Conservation (phyloP, 2,888 invertebrate genomes). For the Dyspetes luteomarginatus region DNA sequence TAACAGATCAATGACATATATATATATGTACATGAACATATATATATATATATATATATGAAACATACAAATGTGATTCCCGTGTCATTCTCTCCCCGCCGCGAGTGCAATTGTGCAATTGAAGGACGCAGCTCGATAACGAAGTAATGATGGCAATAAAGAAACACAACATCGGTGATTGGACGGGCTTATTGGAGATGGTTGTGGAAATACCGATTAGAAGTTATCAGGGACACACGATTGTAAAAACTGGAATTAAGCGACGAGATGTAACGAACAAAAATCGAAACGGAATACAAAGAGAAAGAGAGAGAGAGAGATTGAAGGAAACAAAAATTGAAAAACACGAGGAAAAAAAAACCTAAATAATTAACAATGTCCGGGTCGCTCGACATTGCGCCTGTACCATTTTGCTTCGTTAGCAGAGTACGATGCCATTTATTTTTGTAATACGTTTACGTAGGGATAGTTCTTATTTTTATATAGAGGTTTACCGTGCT, state of each 20-base stretch:
- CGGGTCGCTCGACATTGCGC: slow-evolving; percentile 81
- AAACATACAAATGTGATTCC: neutral
- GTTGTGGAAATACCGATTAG: slow-evolving; percentile 34
- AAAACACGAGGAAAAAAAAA: slow-evolving; percentile 53
- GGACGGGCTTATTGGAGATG: slow-evolving; percentile 41
- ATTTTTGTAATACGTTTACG: slow-evolving; percentile 83
- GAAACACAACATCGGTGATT: slow-evolving; percentile 49
- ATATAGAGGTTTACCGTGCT: slow-evolving; percentile 81
- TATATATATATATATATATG: neutral
- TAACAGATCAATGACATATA: neutral
- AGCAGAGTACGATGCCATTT: slow-evolving; percentile 83
- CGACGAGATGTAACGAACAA: neutral
- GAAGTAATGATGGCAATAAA: slow-evolving; percentile 56
- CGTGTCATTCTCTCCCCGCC: neutral
- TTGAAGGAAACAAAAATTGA: slow-evolving; percentile 36
- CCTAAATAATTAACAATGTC: slow-evolving; percentile 72
- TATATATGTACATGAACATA: neutral
- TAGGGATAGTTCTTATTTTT: slow-evolving; percentile 81
- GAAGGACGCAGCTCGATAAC: slow-evolving; percentile 47
- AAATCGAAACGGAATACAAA: too few species aligned
- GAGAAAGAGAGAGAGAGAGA: slow-evolving; percentile 12
- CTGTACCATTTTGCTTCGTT: slow-evolving; percentile 83
- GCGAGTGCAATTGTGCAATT: slow-evolving; percentile 49
- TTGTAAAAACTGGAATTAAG: slow-evolving; percentile 17
- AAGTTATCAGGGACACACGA: slow-evolving; percentile 39